Evolutionary conservation across 2,888 invertebrate genomes (phyloP).

Genomic region (Cryptocephalus moraei): DNA sequence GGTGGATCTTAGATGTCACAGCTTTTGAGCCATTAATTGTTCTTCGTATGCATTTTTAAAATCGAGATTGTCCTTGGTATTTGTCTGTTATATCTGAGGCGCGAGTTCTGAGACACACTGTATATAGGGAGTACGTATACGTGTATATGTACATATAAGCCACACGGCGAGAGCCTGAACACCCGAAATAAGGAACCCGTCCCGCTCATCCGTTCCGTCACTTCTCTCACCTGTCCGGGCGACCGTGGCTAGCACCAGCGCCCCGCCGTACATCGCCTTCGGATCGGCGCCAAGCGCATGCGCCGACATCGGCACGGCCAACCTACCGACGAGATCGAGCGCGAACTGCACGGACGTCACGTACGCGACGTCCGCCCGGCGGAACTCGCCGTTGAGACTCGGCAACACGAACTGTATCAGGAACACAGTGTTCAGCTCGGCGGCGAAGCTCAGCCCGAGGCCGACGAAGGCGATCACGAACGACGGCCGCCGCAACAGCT

Average conservation of each 20-base stretch:
- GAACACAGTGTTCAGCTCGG: constrained; percentile 39
- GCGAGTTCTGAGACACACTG: too few relatives aligned
- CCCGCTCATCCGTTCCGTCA: neutral
- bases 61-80: too few relatives aligned
- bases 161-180: too few relatives aligned
- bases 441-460: constrained; percentile 38
- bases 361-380: constrained; percentile 29
- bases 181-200: too few relatives aligned
- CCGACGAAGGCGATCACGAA: constrained; percentile 31
- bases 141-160: too few relatives aligned
- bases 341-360: constrained; percentile 34
- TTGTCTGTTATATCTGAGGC: too few relatives aligned
- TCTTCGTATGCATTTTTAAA: too few relatives aligned
- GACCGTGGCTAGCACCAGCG: constrained; percentile 31
- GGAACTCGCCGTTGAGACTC: constrained; percentile 29
- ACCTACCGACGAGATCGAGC: constrained; percentile 35
- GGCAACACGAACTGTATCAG: constrained; percentile 40
- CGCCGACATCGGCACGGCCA: constrained; percentile 32
- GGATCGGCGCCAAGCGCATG: constrained; percentile 29
- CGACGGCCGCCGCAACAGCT: constrained; percentile 27
- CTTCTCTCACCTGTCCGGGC: constrained; percentile 34
- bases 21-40: too few relatives aligned
- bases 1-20: too few relatives aligned
- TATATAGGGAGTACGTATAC: too few relatives aligned
- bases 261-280: constrained; percentile 32